Conservation (phyloP, 1,140 invertebrate genomes). For the Cotesia typhae region DNA sequence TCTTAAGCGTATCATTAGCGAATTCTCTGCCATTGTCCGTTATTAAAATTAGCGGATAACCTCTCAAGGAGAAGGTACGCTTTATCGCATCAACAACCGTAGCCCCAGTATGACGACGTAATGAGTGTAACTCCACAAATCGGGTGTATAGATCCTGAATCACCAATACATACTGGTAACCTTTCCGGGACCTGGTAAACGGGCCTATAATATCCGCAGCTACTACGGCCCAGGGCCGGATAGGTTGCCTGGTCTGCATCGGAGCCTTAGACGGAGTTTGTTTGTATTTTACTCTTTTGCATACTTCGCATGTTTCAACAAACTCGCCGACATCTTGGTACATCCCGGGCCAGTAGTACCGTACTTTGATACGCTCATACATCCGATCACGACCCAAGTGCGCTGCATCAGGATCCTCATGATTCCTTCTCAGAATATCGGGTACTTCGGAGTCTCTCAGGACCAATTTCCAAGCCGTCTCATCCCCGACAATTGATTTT, state of each 20-base stretch:
- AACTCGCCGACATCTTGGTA: conserved; percentile 29
- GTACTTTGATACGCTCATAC: conserved; percentile 6
- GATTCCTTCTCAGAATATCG: neutral
- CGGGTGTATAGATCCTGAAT: conserved; percentile 36
- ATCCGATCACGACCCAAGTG: conserved; percentile 44
- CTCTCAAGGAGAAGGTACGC: conserved; percentile 19
- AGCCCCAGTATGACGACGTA: conserved; percentile 25
- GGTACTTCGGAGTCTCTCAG: neutral
- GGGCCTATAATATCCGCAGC: conserved; percentile 30
- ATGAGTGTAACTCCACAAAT: conserved; percentile 31
- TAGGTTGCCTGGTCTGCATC: conserved; percentile 15
- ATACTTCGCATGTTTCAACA: conserved; percentile 28
- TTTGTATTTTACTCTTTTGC: conserved; percentile 29
- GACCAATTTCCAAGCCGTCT: neutral
- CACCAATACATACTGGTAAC: conserved; percentile 29
- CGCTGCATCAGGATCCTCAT: neutral
- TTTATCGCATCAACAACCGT: conserved; percentile 18
- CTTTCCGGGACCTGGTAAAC: conserved; percentile 25
- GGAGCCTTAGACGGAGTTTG: too few relatives aligned
- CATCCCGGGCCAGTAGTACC: conserved; percentile 46
- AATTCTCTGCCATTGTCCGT: conserved; percentile 32
- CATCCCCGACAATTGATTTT: neutral
- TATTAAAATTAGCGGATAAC: conserved; percentile 22
- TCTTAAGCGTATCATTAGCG: conserved; percentile 20
- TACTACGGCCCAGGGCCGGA: conserved; percentile 20